Evolutionary conservation across 2,797 vertebrate species (phyloP), one percentile per base, ranked within the genome.

Genomic region (Scolopax rusticola): DNA sequence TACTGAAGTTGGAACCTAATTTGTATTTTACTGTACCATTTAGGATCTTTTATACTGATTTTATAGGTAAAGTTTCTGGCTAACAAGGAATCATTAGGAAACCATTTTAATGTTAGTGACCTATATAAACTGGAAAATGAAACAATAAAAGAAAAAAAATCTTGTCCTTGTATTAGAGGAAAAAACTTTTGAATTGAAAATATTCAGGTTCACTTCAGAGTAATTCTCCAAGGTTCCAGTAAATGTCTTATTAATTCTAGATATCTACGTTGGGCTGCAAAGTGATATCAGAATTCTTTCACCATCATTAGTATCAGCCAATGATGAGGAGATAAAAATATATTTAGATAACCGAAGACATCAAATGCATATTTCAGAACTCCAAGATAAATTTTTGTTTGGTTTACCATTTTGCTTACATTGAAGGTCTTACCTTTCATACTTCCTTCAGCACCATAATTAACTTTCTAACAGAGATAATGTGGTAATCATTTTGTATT

Each of bases 401-500:
- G 8, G 25, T 79, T 84, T 36, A 51, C 5, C 77, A 1, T 63
- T 91, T 54, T 87, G 2, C 8, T 87, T 47, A 41, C 12, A 23
- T 63, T 63, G 15, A 84, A 84, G 7, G 15, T 78, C 36, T 41
- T 74, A 14, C 2, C 20, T 78, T 61, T 61, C 67, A 20, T 64
- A n/a, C 2, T 23, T 63, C 19, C 41, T 41, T 70, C 43, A 84
- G 20, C 16, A 47, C 6, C 27, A 41, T 25, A 45, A 70, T 59
- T 33, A 36, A 23, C 47, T 64, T 63, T 74, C 21, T 57, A 69
- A 50, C 9, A 45, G 15, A 36, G 2, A 2, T 33, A 24, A 36
- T 15, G 6, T 8, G 5, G 3, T 40, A 19, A 32, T 45, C 0
- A 1, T 19, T 54, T 84, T 45, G 4, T 41, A 12, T 80, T 83